A percentile compares a stretch with the other conserved stretches of the same genome.
These are phyloP conservation scores for Scylla paramamosain DNA, from an alignment of 1,140 invertebrate species.

Conservation along the genomic window DNA sequence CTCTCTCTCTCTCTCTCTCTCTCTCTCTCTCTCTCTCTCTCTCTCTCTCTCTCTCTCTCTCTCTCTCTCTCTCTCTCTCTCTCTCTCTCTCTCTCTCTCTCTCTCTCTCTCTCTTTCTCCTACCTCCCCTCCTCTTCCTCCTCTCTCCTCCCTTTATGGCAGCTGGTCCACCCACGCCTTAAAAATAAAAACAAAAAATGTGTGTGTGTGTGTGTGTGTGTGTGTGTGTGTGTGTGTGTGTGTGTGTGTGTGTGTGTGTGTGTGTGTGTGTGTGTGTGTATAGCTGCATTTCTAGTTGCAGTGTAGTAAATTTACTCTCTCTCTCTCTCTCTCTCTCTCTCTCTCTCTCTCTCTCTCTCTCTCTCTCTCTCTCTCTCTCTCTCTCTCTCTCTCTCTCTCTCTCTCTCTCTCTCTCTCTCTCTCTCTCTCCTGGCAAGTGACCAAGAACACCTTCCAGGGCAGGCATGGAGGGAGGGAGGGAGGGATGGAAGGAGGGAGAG, in stretches of 20 bases:
- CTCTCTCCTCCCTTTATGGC: neutral
- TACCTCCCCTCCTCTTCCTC: neutral
- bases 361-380: neutral
- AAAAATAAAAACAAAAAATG: neutral
- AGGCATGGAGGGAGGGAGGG: neutral
- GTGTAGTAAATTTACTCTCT: neutral
- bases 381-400: constrained; percentile 28
- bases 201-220: constrained; percentile 54
- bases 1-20: neutral
- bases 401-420: constrained; percentile 46
- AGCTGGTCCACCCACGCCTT: neutral
- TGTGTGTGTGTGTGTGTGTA: constrained; percentile 31
- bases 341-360: constrained; percentile 31
- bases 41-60: too few species aligned
- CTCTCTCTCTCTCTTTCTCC: neutral
- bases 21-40: neutral
- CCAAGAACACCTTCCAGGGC: constrained; percentile 18
- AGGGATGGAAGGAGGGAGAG: neutral
- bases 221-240: constrained; percentile 57
- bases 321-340: constrained; percentile 55
- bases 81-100: neutral
- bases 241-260: constrained; percentile 55
- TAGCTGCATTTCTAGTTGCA: neutral
- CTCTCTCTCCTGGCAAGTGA: constrained; percentile 5
- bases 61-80: neutral